These are phyloP conservation scores for Rhynchonema sp. DNA, from an alignment of 2,888 invertebrate genomes.

Conservation along the genomic window DNA sequence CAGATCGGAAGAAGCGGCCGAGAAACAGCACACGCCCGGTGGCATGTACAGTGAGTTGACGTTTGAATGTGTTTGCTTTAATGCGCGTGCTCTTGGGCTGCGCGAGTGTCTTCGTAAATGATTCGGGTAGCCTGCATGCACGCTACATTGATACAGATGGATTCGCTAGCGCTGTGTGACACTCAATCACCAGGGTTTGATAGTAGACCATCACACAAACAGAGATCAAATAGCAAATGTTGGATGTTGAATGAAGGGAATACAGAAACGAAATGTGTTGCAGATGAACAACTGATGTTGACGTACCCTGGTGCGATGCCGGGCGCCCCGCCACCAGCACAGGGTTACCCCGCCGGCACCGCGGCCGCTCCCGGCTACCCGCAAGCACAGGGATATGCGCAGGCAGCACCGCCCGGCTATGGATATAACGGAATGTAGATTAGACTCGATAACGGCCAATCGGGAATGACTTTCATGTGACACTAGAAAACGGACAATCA, in stretches of 20 bases:
- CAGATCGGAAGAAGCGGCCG: constrained; percentile 81
- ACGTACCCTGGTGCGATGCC: constrained; percentile 36
- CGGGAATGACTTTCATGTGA: no score
- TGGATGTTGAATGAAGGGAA: no score
- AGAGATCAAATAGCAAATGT: background rate
- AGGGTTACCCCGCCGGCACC: constrained; percentile 6
- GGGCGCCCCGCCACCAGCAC: constrained; percentile 6
- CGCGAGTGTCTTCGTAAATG: background rate
- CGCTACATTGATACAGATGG: no score
- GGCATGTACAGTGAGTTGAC: constrained; percentile 14
- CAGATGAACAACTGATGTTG: constrained; percentile 73
- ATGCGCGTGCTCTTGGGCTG: background rate
- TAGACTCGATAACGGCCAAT: no score
- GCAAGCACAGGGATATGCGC: no score
- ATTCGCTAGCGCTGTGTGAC: no score
- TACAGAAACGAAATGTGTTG: no score
- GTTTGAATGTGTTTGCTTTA: background rate
- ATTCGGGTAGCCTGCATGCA: background rate
- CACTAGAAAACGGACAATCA: no score
- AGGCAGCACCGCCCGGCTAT: no score
- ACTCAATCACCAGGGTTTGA: no score
- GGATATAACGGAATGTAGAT: background rate
- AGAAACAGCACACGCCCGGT: constrained; percentile 56
- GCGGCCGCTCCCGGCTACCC: no score
- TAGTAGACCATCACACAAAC: background rate